A percentile compares a stretch with the other conserved stretches of the same genome.
phyloP scores from a whole-genome alignment of 2,797 vertebrate genomes.

The Urophycis tenuis region DNA sequence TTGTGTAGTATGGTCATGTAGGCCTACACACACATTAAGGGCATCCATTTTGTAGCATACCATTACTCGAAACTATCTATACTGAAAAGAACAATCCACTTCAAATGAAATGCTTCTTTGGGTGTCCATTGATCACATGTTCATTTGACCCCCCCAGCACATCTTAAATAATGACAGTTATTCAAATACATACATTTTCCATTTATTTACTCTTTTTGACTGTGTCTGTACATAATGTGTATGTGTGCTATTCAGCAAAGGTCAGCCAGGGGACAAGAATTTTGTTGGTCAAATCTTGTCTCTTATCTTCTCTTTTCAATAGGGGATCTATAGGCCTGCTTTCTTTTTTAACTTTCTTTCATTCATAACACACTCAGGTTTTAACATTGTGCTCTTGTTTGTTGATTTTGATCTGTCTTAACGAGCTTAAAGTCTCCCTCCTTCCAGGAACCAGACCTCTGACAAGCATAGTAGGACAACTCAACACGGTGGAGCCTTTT shows the following conservation, averaged over 20 bases:
- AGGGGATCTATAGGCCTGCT: too few species aligned
- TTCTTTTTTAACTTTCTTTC: neutral
- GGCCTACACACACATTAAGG: neutral
- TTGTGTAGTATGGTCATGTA: neutral
- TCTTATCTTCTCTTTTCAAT: conserved; percentile 13
- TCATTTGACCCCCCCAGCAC: too few species aligned
- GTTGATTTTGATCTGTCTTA: conserved; percentile 29
- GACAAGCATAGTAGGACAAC: neutral
- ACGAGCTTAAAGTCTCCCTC: neutral
- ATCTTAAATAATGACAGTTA: too few species aligned
- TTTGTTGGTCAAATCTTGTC: conserved; percentile 4
- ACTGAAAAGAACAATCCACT: conserved; percentile 1
- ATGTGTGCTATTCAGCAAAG: neutral
- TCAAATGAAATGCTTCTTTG: neutral
- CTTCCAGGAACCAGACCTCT: neutral
- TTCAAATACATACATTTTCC: too few species aligned
- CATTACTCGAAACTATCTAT: neutral
- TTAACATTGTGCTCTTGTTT: conserved; percentile 36
- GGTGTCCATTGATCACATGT: neutral
- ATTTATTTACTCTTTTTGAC: neutral
- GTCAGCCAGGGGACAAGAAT: neutral
- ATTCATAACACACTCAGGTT: conserved; percentile 25
- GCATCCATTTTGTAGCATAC: neutral
- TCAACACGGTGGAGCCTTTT: neutral
- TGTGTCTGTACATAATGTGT: neutral